Evolutionary conservation across 2,797 vertebrate species (phyloP).

Genomic region (Neoniphon sammara): DNA sequence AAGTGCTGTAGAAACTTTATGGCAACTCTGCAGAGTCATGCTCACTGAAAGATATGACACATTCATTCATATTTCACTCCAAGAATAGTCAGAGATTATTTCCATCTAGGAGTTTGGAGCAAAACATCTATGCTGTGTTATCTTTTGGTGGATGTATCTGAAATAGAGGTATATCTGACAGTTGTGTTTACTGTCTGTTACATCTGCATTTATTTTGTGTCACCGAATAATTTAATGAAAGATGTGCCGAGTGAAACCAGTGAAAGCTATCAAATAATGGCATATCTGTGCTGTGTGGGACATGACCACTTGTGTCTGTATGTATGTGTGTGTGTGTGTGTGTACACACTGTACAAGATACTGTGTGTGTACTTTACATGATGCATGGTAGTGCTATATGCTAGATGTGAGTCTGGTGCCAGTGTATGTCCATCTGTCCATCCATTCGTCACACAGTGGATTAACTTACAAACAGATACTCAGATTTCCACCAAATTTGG

Average conservation of each 20-base stretch:
- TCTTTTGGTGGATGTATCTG: conserved; percentile 36
- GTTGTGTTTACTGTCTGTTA: conserved; percentile 18
- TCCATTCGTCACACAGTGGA: too few relatives aligned
- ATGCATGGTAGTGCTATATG: neutral
- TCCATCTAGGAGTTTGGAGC: conserved; percentile 31
- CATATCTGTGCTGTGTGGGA: too few relatives aligned
- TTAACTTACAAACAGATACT: too few relatives aligned
- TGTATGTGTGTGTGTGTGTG: too few relatives aligned
- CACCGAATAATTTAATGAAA: neutral
- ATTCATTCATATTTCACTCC: conserved; percentile 72
- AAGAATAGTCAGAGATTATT: conserved; percentile 56
- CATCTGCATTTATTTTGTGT: conserved; percentile 24
- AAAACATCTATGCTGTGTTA: conserved; percentile 46
- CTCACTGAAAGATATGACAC: conserved; percentile 60
- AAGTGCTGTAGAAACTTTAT: conserved; percentile 26
- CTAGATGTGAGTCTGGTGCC: neutral
- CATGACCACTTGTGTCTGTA: too few relatives aligned
- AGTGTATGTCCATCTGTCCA: too few relatives aligned
- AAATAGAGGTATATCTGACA: conserved; percentile 22
- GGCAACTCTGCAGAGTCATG: conserved; percentile 69
- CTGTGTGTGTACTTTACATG: neutral
- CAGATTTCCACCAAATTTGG: too few relatives aligned
- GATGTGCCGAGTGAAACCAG: conserved; percentile 19
- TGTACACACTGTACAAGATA: too few relatives aligned
- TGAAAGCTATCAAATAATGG: conserved; percentile 1